These are phyloP conservation scores for Cataglyphis hispanica DNA, from an alignment of 1,140 invertebrate species.

Conservation along the genomic window DNA sequence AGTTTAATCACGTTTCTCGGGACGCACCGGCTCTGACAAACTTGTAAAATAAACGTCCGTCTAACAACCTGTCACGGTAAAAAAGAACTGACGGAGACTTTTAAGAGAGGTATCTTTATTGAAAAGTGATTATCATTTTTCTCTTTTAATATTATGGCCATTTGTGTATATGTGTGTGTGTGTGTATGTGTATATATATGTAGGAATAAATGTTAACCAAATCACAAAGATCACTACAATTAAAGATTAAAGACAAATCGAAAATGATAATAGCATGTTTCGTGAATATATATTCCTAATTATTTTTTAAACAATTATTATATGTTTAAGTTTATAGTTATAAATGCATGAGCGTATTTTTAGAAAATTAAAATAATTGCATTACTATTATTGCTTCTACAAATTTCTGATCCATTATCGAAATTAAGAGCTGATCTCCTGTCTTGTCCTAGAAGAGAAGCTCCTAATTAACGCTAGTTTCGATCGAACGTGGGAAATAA, in stretches of 20 bases:
- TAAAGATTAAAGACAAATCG: neutral
- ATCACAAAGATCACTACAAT: neutral
- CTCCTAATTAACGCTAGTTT: slow-evolving; percentile 48
- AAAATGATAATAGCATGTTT: neutral
- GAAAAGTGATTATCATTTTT: neutral
- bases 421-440: slow-evolving; percentile 57
- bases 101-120: neutral
- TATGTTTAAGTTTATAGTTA: neutral
- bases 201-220: too few relatives aligned
- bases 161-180: neutral
- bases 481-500: slow-evolving; percentile 32
- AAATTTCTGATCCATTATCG: slow-evolving; percentile 45
- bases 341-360: neutral
- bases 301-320: neutral
- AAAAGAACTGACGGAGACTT: neutral
- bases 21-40: slow-evolving; percentile 13
- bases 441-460: neutral
- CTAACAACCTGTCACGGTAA: slow-evolving; percentile 12
- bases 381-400: neutral
- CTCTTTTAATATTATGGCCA: neutral
- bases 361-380: neutral
- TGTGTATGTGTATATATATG: too few relatives aligned
- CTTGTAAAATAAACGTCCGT: neutral
- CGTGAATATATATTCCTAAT: neutral
- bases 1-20: slow-evolving; percentile 40